phyloP scores from a whole-genome alignment of 1,140 invertebrate species.

The Dinoponera quadriceps region DNA sequence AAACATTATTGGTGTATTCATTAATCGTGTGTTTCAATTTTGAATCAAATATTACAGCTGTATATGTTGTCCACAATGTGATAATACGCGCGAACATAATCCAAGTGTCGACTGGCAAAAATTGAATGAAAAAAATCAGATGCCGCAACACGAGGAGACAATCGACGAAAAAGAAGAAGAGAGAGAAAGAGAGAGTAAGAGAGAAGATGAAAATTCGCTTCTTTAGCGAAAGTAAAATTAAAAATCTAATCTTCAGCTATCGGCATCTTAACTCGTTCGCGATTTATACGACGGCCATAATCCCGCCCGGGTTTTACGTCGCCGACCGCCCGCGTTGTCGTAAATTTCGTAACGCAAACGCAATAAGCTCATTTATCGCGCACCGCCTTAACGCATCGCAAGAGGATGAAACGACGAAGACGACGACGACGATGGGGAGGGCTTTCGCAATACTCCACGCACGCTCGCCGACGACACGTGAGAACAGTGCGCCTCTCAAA shows the following conservation, averaged over 20 bases:
- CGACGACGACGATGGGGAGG: not conserved
- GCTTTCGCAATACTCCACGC: conserved; percentile 37
- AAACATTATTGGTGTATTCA: too few relatives aligned
- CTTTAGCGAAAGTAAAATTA: not conserved
- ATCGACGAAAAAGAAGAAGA: too few relatives aligned
- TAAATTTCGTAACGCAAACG: conserved; percentile 48
- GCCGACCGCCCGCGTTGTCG: not conserved
- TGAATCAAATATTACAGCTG: too few relatives aligned
- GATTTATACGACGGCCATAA: conserved; percentile 36
- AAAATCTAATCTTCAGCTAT: conserved; percentile 23
- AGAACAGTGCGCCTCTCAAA: conserved; percentile 28
- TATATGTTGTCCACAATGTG: too few relatives aligned
- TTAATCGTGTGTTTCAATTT: too few relatives aligned
- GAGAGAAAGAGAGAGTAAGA: too few relatives aligned
- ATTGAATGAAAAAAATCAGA: too few relatives aligned
- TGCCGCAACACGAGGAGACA: too few relatives aligned
- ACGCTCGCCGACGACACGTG: conserved; percentile 30
- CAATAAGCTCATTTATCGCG: conserved; percentile 49
- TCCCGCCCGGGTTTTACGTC: conserved; percentile 8
- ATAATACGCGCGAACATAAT: too few relatives aligned
- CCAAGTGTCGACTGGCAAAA: too few relatives aligned
- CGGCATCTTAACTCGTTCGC: not conserved
- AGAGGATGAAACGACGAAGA: conserved; percentile 22
- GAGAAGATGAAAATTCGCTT: too few relatives aligned
- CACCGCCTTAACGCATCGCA: conserved; percentile 34